Evolutionary conservation across 2,888 invertebrate species (phyloP), one percentile per base, ranked within the genome.

Genomic region (Dyspetes luteomarginatus): DNA sequence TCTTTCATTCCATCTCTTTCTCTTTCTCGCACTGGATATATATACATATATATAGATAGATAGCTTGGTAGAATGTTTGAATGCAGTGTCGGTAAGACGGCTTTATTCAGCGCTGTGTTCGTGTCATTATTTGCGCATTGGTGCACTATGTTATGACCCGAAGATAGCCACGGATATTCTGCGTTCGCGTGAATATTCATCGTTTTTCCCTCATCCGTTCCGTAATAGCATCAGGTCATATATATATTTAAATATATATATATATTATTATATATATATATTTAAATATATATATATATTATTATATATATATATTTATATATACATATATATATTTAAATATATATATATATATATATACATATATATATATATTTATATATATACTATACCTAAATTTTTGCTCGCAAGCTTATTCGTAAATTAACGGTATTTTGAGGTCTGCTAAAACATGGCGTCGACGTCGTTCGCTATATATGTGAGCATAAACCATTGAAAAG

Each of bases 91-190:
- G 85, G 84, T 84, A 86, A 89, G 88, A 88, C 87, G 86, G 86
- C 88, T 90, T 88, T 88, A 89, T 89, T 89, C 81, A 86, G 62
- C 60, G 62, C 72, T 68, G 55, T 83, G 71, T 85, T 86, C 86
- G 86, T 88, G 89, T 89, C 89, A 90, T 90, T 90, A 90, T 90
- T 88, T 87, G 89, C 88, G 88, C 89, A 90, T 90, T 90, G 89
- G 82, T 89, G 90, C 89, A 87, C 88, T 87, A 55, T 60, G 84
- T 88, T 89, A 88, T 86, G 86, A 87, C 84, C 84, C 82, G 84
- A 84, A 79, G 69, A 79, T 79, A 74, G 73, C 56, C 48, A 50
- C 30, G 81, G 62, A 52, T 65, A 55, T 55, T 71, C 80, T 58
- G 71, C 65, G 60, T 56, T 86, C 83, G 80, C 78, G 85, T 88